Evolutionary conservation across 2,888 invertebrate genomes (phyloP).

Genomic region (Oligia fasciuncula): DNA sequence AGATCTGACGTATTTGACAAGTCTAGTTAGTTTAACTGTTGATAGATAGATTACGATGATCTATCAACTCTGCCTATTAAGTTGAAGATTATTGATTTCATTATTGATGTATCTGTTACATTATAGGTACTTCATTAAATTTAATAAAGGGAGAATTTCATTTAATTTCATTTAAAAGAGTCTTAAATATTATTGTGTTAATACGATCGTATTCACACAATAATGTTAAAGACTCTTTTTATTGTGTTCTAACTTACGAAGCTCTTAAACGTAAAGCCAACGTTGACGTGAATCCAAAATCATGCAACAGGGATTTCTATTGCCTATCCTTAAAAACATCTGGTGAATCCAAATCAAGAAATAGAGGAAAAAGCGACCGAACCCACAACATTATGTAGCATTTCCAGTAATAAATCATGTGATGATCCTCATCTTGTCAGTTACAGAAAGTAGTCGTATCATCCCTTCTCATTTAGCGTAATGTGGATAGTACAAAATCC

Average conservation of each 20-base stretch:
- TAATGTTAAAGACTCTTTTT: not conserved
- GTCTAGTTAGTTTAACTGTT: not conserved
- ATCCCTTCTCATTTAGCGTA: constrained; percentile 71
- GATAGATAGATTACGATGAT: no score
- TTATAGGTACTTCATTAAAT: not conserved
- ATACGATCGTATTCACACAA: not conserved
- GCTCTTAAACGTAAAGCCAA: not conserved
- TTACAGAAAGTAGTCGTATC: constrained; percentile 72
- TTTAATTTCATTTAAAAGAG: no score
- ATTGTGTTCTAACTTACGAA: not conserved
- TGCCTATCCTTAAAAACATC: constrained; percentile 14
- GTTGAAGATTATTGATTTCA: not conserved
- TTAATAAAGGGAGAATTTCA: no score
- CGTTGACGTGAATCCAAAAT: not conserved
- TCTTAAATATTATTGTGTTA: no score
- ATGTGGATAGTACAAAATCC: constrained; percentile 72
- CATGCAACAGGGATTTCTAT: not conserved
- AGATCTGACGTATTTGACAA: not conserved
- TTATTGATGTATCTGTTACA: not conserved
- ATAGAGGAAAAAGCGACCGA: constrained; percentile 37
- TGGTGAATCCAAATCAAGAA: constrained; percentile 36
- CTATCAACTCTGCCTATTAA: not conserved
- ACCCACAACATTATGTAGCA: constrained; percentile 56
- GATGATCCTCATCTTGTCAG: constrained; percentile 69
- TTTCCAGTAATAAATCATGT: constrained; percentile 68